Evolutionary conservation across 2,888 invertebrate genomes (phyloP), one percentile per base, ranked within the genome.

Genomic region (Acheta domesticus): DNA sequence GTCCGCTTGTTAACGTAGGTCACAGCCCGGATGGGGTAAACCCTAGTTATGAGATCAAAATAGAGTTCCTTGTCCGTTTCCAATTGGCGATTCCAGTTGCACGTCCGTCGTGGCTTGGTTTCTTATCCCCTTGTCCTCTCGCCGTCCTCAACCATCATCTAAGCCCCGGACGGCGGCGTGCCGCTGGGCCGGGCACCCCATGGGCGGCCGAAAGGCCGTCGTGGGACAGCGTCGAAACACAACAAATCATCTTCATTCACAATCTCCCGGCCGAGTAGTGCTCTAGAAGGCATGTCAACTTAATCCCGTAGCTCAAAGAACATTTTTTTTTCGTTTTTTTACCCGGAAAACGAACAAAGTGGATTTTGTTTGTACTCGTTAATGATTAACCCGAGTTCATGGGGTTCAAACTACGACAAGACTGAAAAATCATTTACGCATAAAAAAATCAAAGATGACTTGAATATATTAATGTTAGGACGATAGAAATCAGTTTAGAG

Each of bases 1-100:
- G 36, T 36, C 36, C 36, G 36, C 36, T 36, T 36, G 36, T 36
- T 62, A 62, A 19, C 62, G 16, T 62, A 78, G 79, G 79, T 81
- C 81, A 81, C 81, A 81, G 81, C 81, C 81, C 81, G 49, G 73
- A 62, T 81, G 20, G 78, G 78, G 81, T 79, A 78, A 79, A 79
- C 79, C 81, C 78, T 79, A 77, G 49, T 74, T 75, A 78, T 80
- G 80, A 80, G 80, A 80, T 80, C 80, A 80, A 74, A 78, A 75
- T 77, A 62, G 62, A 62, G 62, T 62, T 62, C 62, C 62, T 62
- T 62, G 62, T 62, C 62, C 62, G 62, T 62, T 62, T n/a, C 62
- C 62, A 19, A 14, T 19, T 14, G n/a, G 62, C 62, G 36, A 12
- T 62, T 62, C n/a, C 14, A 62, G 62, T 62, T 62, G 62, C 62